phyloP scores from a whole-genome alignment of 2,113 vertebrate genomes.

The Microcebus jonahi region DNA sequence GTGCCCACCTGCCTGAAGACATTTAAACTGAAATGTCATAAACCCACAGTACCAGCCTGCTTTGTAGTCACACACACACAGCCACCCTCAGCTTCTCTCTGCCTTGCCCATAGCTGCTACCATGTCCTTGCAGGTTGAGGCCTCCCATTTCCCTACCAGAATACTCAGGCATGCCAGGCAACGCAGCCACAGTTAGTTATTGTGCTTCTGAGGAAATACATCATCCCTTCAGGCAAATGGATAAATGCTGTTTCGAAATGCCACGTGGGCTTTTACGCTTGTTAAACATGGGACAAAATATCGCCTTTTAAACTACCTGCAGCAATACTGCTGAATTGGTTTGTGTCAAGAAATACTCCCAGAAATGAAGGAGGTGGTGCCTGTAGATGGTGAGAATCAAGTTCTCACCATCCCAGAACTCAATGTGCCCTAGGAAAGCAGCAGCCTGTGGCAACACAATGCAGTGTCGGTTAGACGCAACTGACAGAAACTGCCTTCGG shows the following conservation, averaged over 20 bases:
- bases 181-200: neutral
- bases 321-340: neutral
- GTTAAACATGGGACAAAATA: neutral
- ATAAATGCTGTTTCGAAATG: neutral
- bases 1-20: neutral
- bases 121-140: neutral
- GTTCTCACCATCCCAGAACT: neutral
- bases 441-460: neutral
- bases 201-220: neutral
- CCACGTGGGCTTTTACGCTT: neutral
- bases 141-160: neutral
- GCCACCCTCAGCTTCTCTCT: neutral
- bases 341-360: neutral
- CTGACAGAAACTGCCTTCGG: neutral
- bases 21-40: neutral
- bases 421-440: neutral
- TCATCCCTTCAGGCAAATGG: neutral
- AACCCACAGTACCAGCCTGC: accelerated
- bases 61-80: neutral
- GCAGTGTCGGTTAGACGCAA: neutral
- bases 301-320: neutral
- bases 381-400: neutral
- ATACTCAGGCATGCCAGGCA: neutral
- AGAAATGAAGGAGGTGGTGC: neutral
- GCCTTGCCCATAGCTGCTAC: too few relatives aligned